A percentile compares a stretch with the other conserved stretches of the same genome.
These are phyloP conservation scores for Discoglossus pictus DNA, from an alignment of 2,797 vertebrate species.

Conservation along the genomic window DNA sequence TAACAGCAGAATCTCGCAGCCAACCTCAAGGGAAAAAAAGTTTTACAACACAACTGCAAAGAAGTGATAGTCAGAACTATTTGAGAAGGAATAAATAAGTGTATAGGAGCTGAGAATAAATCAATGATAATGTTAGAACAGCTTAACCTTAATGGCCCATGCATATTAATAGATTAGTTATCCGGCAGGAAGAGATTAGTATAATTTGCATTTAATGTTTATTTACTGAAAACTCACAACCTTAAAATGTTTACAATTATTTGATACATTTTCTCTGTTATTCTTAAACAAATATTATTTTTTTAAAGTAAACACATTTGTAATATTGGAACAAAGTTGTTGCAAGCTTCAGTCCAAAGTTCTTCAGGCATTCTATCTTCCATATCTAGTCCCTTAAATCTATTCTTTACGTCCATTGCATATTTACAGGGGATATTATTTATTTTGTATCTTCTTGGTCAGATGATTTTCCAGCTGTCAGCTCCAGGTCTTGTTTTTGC, in stretches of 20 bases:
- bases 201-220: conserved; percentile 70
- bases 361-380: too few species aligned
- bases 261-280: too few species aligned
- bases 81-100: conserved; percentile 65
- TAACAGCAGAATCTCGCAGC: conserved; percentile 68
- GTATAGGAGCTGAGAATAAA: conserved; percentile 62
- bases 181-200: conserved; percentile 61
- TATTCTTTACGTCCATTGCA: too few species aligned
- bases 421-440: too few species aligned
- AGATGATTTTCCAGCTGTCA: too few species aligned
- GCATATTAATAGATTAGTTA: conserved; percentile 68
- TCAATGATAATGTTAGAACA: conserved; percentile 73
- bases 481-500: too few species aligned
- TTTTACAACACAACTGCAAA: conserved; percentile 65
- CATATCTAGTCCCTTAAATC: too few species aligned
- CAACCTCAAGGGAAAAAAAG: conserved; percentile 66
- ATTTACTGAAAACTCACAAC: conserved; percentile 61
- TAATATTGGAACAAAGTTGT: too few species aligned
- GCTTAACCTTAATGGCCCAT: conserved; percentile 69
- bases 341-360: too few species aligned
- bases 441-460: too few species aligned
- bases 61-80: conserved; percentile 63
- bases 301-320: too few species aligned
- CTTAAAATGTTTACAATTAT: conserved; percentile 56
- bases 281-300: too few species aligned